These are phyloP conservation scores for Megalops atlanticus DNA, from an alignment of 2,113 vertebrate genomes.

Conservation along the genomic window DNA sequence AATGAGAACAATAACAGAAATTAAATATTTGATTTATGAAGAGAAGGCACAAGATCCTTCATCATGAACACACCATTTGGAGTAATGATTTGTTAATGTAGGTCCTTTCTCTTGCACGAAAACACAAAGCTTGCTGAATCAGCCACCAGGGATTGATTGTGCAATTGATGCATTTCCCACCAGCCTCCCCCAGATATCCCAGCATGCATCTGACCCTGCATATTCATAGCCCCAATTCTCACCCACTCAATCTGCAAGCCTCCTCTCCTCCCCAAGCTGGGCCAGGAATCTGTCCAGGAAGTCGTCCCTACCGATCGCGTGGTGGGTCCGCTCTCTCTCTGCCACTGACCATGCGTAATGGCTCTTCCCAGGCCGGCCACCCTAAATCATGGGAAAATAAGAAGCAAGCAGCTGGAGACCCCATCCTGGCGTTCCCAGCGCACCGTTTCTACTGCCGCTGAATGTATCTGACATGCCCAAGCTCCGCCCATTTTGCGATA, in stretches of 20 bases:
- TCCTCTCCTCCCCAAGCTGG: not conserved
- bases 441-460: not conserved
- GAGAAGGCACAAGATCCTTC: not conserved
- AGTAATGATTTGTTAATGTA: not conserved
- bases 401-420: conserved; percentile 25
- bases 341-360: not conserved
- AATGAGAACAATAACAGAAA: no score
- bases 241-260: not conserved
- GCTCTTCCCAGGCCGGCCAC: not conserved
- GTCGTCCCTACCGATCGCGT: no score
- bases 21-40: not conserved
- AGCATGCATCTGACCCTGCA: conserved; percentile 6
- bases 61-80: not conserved
- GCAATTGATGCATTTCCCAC: not conserved
- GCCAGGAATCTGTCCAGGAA: no score
- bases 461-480: not conserved
- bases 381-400: conserved; percentile 35
- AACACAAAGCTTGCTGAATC: no score
- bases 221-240: not conserved
- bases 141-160: no score
- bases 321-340: not conserved
- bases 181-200: not conserved
- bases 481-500: not conserved
- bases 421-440: not conserved
- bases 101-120: not conserved